Conservation (phyloP, 1,140 invertebrate genomes). For the Calliopsis andreniformis region DNA sequence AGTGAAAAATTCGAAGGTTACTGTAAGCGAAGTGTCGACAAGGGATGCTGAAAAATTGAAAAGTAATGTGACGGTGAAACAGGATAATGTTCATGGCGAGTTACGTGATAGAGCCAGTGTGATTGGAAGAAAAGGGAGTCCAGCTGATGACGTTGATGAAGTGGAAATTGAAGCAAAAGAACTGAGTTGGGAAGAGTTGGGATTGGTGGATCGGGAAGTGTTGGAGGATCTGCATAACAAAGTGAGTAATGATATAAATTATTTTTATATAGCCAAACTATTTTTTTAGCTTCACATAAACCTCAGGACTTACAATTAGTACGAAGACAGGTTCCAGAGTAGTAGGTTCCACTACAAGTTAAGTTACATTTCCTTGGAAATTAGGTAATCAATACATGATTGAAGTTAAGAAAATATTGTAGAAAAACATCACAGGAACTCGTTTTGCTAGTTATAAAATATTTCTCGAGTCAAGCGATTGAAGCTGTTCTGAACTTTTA, state of each 20-base stretch:
- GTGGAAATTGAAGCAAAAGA: constrained; percentile 69
- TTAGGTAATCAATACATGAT: too few species aligned
- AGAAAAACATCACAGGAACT: too few species aligned
- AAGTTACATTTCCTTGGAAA: too few species aligned
- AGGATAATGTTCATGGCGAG: neutral
- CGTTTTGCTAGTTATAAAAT: too few species aligned
- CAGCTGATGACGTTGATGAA: constrained; percentile 64
- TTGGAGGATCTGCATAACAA: constrained; percentile 82
- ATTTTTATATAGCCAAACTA: too few species aligned
- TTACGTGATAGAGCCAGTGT: constrained; percentile 12
- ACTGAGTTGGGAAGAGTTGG: constrained; percentile 81
- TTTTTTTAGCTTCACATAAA: too few species aligned
- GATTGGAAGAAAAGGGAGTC: constrained; percentile 37
- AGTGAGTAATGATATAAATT: constrained; percentile 72
- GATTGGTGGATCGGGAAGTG: constrained; percentile 80
- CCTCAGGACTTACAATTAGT: too few species aligned
- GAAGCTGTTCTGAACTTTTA: constrained; percentile 7
- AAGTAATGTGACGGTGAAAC: neutral
- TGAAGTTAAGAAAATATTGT: too few species aligned
- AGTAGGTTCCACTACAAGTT: too few species aligned
- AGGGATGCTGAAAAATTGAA: constrained; percentile 18
- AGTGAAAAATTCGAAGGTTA: neutral
- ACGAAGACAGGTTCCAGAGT: too few species aligned
- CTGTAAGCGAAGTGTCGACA: constrained; percentile 5
- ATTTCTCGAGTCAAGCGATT: neutral